Conservation (phyloP, 2,113 vertebrate genomes). For the Etia nguti region DNA sequence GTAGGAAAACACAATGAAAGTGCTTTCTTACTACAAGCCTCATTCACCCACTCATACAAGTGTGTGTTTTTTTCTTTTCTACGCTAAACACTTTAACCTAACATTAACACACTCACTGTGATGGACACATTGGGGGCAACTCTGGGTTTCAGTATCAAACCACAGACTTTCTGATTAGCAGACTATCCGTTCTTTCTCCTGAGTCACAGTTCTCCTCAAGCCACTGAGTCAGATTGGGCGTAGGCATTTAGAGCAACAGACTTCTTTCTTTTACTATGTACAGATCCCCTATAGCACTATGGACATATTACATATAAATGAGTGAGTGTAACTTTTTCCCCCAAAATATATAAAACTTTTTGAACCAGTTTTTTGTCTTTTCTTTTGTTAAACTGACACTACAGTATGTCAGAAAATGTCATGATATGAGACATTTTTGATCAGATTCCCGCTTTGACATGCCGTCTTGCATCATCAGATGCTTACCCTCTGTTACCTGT, state of each 20-base stretch:
- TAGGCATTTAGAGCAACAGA: neutral
- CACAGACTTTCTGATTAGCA: neutral
- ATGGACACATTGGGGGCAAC: neutral
- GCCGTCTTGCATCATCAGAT: neutral
- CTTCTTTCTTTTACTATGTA: neutral
- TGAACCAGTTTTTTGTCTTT: neutral
- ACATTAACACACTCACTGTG: neutral
- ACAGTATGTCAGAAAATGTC: neutral
- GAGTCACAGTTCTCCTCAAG: too few species aligned
- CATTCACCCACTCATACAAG: neutral
- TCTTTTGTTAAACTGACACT: neutral
- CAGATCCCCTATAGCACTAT: neutral
- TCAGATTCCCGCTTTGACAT: neutral
- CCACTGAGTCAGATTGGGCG: too few species aligned
- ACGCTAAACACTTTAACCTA: neutral
- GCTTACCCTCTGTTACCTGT: neutral
- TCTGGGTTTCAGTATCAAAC: neutral
- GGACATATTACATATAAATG: neutral
- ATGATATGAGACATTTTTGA: neutral
- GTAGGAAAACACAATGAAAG: neutral
- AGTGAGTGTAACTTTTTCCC: neutral
- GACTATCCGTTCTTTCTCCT: too few species aligned
- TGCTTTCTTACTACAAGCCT: neutral
- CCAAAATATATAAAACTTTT: neutral
- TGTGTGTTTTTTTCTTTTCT: neutral